Evolutionary conservation across 2,113 vertebrate genomes (phyloP), one percentile per base, ranked within the genome.

Genomic region (Gopherus evgoodei): DNA sequence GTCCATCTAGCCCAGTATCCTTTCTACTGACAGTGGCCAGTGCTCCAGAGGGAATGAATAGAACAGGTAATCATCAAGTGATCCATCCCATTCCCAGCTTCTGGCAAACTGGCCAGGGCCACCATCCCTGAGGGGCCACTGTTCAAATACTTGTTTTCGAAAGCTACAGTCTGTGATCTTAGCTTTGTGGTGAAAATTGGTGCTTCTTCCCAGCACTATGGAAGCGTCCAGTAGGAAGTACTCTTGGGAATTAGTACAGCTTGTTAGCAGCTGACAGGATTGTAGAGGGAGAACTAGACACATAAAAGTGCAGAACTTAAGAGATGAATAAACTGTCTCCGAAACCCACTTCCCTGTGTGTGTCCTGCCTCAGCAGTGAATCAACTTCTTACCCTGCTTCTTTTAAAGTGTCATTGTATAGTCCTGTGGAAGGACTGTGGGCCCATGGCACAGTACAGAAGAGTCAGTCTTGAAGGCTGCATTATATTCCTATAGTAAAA

Each of bases 361-460:
- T 27, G 21, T 8, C 54, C 53, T 2, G 21, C 80, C 27, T n/a
- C 27, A 2, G 49, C 47, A 12, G 47, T 0, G 5, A 35, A 16
- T 65, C 6, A 19, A 4, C 52, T 12, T 56, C 19, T 25, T 72
- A 27, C 52, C 22, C n/a, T 50, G 8, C 8, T 56, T 35, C 13
- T 44, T 49, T 35, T 29, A 4, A 38, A 38, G 1, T 1, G 22
- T 19, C 29, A 11, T 21, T 69, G 56, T 19, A 21, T 12, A 2
- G 5, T 3, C 4, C 4, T 22, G 6, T 35, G 35, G 62, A 78
- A 24, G 21, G n/a, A 25, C 22, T 35, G 12, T 31, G 50, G 8
- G 62, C 35, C 59, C 13, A 35, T 65, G 14, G 59, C 59, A 65
- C 44, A 6, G 8, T 69, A 27, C 69, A 27, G 35, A 3, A 16